phyloP scores from a whole-genome alignment of 2,888 invertebrate genomes.

The Leistus spinibarbis region DNA sequence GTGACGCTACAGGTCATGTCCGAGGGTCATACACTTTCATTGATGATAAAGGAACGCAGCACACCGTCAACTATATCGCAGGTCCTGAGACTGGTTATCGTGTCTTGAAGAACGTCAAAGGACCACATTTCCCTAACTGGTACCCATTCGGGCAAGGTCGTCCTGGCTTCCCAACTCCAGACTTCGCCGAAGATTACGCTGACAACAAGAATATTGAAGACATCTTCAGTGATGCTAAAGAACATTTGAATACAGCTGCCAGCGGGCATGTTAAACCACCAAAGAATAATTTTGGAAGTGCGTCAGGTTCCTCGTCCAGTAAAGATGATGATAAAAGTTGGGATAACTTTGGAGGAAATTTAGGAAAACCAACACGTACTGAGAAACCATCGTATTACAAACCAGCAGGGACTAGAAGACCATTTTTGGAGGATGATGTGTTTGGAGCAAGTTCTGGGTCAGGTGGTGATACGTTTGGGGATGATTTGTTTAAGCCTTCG shows the following conservation, averaged over 20 bases:
- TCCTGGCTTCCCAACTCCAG: conserved; percentile 49
- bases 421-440: conserved; percentile 36
- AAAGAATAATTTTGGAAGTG: conserved; percentile 25
- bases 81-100: conserved; percentile 80
- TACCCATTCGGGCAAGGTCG: conserved; percentile 62
- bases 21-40: conserved; percentile 78
- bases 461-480: conserved; percentile 23
- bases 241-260: conserved; percentile 60
- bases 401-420: conserved; percentile 39
- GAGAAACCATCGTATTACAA: conserved; percentile 36
- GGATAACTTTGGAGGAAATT: conserved; percentile 39
- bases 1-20: conserved; percentile 73
- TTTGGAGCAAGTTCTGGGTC: conserved; percentile 21
- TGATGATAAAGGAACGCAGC: conserved; percentile 78
- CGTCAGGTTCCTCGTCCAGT: conserved; percentile 1
- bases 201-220: conserved; percentile 43
- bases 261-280: conserved; percentile 63
- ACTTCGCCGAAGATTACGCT: conserved; percentile 29
- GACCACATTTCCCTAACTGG: conserved; percentile 67
- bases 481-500: conserved; percentile 31
- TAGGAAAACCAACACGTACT: conserved; percentile 41
- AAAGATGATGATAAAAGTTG: conserved; percentile 36
- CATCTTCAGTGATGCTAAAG: conserved; percentile 58
- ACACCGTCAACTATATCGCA: conserved; percentile 78
- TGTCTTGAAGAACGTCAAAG: conserved; percentile 72